Evolutionary conservation across 2,888 invertebrate genomes (phyloP).

Genomic region (Tethea ocularis): DNA sequence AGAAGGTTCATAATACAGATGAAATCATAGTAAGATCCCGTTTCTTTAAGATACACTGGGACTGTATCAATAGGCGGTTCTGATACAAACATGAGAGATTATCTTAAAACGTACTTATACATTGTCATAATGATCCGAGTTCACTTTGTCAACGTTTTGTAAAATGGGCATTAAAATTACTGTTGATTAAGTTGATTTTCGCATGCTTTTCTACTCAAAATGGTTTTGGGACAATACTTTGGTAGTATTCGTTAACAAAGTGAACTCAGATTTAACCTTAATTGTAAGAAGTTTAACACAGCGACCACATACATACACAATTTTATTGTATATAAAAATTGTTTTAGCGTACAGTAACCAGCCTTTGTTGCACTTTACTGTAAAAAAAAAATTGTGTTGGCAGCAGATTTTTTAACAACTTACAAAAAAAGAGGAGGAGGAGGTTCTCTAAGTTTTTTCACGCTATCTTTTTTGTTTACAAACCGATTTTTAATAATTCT

Average conservation of each 20-base stretch:
- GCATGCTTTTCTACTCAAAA: not conserved
- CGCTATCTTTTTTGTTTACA: too few species aligned
- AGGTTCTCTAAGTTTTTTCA: too few species aligned
- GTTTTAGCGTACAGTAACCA: not conserved
- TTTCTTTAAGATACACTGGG: conserved; percentile 11
- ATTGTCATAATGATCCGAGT: conserved; percentile 31
- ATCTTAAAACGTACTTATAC: conserved; percentile 31
- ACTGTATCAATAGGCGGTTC: conserved; percentile 45
- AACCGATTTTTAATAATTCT: too few species aligned
- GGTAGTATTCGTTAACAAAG: not conserved
- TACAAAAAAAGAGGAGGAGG: too few species aligned
- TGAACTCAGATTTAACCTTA: conserved; percentile 19
- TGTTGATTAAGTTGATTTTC: conserved; percentile 2
- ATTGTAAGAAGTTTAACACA: conserved; percentile 25
- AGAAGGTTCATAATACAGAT: conserved; percentile 27
- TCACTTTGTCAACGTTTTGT: conserved; percentile 31
- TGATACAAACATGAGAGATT: conserved; percentile 52
- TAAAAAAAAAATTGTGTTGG: too few species aligned
- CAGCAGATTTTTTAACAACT: too few species aligned
- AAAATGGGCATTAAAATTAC: not conserved
- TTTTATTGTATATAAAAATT: not conserved
- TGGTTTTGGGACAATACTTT: not conserved
- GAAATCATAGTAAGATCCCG: conserved; percentile 29
- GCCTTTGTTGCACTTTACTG: not conserved
- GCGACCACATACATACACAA: conserved; percentile 10